These are phyloP conservation scores for Trigoniulus corallinus DNA, from an alignment of 1,140 invertebrate species.

Conservation along the genomic window DNA sequence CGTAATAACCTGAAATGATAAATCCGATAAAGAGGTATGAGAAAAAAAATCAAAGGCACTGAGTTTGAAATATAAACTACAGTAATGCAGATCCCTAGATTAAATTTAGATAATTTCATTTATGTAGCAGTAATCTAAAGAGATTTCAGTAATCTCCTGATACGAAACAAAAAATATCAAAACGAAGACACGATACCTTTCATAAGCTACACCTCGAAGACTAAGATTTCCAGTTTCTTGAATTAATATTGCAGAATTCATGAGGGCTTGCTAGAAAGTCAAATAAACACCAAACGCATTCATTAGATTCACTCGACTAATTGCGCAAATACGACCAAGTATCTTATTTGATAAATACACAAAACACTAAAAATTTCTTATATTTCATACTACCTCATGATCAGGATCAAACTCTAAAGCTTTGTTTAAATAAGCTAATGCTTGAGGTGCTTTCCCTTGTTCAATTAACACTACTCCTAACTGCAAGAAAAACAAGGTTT, in stretches of 20 bases:
- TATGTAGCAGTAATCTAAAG: too few species aligned
- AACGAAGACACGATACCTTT: slow-evolving; percentile 3
- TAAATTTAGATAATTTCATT: too few species aligned
- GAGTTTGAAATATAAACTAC: too few species aligned
- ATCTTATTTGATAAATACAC: neutral
- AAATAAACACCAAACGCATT: too few species aligned
- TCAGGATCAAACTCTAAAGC: slow-evolving; percentile 83
- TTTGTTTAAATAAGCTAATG: slow-evolving; percentile 79
- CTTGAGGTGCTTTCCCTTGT: slow-evolving; percentile 75
- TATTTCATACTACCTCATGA: slow-evolving; percentile 39
- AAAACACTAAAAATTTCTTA: neutral
- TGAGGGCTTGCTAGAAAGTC: slow-evolving; percentile 53
- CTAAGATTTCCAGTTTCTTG: slow-evolving; percentile 35
- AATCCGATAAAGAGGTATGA: too few species aligned
- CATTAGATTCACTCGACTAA: too few species aligned
- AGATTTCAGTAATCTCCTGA: too few species aligned
- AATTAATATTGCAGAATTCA: slow-evolving; percentile 87
- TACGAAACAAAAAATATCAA: neutral
- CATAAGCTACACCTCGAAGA: slow-evolving; percentile 14
- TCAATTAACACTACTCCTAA: slow-evolving; percentile 86
- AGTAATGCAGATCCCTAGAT: too few species aligned
- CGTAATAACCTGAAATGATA: slow-evolving; percentile 24
- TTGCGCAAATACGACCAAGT: too few species aligned
- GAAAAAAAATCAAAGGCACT: too few species aligned
- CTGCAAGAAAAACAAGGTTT: slow-evolving; percentile 25